Conservation (phyloP, 2,888 invertebrate genomes). For the Pasiphila rectangulata region DNA sequence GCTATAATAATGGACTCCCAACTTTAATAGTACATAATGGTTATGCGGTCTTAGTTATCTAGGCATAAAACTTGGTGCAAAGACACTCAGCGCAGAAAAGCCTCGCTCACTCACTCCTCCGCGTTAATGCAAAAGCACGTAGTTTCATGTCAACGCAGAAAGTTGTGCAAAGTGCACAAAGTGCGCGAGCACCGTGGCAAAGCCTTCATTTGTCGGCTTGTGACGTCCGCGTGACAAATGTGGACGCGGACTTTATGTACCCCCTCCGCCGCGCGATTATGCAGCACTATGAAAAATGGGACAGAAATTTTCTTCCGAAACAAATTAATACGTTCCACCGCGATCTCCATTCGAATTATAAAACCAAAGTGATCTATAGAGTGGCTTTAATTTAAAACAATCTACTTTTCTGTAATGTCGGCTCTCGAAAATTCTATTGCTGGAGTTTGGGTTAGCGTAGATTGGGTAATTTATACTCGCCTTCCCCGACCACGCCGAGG, state of each 20-base stretch:
- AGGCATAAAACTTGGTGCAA: constrained; percentile 68
- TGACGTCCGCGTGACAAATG: constrained; percentile 80
- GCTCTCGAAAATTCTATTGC: constrained; percentile 72
- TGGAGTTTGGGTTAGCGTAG: constrained; percentile 73
- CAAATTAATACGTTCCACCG: constrained; percentile 36
- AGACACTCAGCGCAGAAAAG: constrained; percentile 68
- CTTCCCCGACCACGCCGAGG: constrained; percentile 53
- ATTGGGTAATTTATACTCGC: constrained; percentile 80
- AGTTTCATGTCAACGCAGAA: constrained; percentile 74
- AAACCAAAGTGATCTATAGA: constrained; percentile 54
- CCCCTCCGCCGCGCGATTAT: constrained; percentile 62
- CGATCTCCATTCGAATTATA: constrained; percentile 23
- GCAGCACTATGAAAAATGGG: constrained; percentile 64
- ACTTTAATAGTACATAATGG: constrained; percentile 61
- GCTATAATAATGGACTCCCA: constrained; percentile 30
- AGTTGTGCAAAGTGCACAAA: constrained; percentile 78
- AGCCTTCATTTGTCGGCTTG: constrained; percentile 81
- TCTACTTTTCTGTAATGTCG: constrained; percentile 68
- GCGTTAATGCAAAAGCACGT: constrained; percentile 78
- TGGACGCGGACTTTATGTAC: constrained; percentile 69
- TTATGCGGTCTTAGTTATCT: constrained; percentile 64
- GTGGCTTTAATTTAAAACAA: constrained; percentile 65
- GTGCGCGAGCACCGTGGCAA: constrained; percentile 73
- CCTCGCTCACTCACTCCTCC: constrained; percentile 63
- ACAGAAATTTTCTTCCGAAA: constrained; percentile 46